Conservation (phyloP, 2,797 vertebrate species). For the Paratrypauchen microcephalus region DNA sequence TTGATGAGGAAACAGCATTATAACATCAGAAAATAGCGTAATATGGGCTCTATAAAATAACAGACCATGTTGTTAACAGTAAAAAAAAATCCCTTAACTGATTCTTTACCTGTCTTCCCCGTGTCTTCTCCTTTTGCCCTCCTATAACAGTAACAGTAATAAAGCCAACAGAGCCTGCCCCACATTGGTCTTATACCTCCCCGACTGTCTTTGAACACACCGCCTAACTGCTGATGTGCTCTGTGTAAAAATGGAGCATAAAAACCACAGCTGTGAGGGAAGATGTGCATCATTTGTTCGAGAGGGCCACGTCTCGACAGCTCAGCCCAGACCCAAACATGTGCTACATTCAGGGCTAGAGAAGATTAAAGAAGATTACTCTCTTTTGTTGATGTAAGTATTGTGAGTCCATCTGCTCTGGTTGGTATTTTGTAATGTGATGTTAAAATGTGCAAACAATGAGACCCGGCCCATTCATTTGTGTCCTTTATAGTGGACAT, state of each 20-base stretch:
- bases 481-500: too few relatives aligned
- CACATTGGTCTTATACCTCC: constrained; percentile 34
- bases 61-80: too few relatives aligned
- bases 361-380: background rate
- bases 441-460: background rate
- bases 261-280: constrained; percentile 31
- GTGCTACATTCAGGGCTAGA: background rate
- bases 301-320: background rate
- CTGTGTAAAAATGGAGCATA: constrained; percentile 22
- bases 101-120: too few relatives aligned
- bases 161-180: constrained; percentile 24
- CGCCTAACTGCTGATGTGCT: constrained; percentile 44
- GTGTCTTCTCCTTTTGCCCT: background rate
- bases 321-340: background rate
- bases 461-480: too few relatives aligned
- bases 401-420: background rate
- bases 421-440: background rate
- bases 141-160: constrained; percentile 12
- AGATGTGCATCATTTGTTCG: constrained; percentile 25
- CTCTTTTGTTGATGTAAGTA: background rate
- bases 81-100: too few relatives aligned
- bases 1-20: too few relatives aligned
- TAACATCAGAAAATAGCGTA: too few relatives aligned
- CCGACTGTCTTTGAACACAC: constrained; percentile 41
- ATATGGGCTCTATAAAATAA: too few relatives aligned